Evolutionary conservation across 2,888 invertebrate species (phyloP).

Genomic region (Escarpia spicata): DNA sequence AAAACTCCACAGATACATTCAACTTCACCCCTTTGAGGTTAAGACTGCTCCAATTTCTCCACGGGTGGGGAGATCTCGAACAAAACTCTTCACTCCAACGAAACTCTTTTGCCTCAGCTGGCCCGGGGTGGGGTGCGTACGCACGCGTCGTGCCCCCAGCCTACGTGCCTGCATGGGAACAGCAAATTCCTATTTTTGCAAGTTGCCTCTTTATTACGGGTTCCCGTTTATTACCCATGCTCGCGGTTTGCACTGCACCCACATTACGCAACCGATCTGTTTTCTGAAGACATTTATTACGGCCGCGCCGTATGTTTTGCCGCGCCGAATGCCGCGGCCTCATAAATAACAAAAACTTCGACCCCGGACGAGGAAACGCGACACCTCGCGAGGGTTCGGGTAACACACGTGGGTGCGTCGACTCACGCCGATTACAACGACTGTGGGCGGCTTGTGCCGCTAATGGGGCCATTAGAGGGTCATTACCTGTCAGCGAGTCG

Average conservation of each 20-base stretch:
- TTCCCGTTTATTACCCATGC: background rate
- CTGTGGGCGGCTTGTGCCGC: background rate
- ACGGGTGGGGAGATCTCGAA: too few species aligned
- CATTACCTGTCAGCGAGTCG: slow-evolving; percentile 5
- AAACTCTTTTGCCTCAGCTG: too few species aligned
- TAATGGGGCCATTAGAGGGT: background rate
- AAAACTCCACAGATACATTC: too few species aligned
- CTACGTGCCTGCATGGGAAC: background rate
- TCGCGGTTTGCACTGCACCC: background rate
- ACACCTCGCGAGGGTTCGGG: background rate
- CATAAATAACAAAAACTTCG: background rate
- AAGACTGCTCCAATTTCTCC: too few species aligned
- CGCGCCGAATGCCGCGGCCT: background rate
- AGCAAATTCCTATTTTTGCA: background rate
- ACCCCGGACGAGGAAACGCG: background rate
- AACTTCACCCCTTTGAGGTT: too few species aligned
- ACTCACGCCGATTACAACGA: background rate
- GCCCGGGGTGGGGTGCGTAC: too few species aligned
- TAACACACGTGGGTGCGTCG: background rate
- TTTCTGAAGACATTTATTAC: background rate
- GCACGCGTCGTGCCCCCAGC: background rate
- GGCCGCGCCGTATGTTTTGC: background rate
- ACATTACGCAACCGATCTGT: background rate
- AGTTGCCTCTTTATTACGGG: background rate
- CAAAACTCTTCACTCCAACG: too few species aligned